A percentile compares a stretch with the other conserved stretches of the same genome.
Conservation (phyloP, 2,797 vertebrate genomes). For the Schizothorax lantsangensis region DNA sequence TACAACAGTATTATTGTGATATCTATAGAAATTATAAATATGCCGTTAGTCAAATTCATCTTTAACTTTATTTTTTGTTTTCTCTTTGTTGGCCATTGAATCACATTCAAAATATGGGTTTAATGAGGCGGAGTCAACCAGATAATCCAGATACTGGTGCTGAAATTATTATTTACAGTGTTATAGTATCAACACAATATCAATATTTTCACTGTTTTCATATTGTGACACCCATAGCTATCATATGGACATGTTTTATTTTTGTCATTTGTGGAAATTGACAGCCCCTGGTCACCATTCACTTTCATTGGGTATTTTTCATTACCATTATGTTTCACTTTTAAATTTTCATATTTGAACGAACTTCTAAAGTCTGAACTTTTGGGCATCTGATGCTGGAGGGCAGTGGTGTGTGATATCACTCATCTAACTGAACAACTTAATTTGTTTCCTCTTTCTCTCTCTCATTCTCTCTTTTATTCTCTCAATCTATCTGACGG, state of each 20-base stretch:
- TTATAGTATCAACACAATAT: background rate
- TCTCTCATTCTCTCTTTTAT: slow-evolving; percentile 4
- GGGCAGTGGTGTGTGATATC: slow-evolving; percentile 23
- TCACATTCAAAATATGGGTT: background rate
- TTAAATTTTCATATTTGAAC: background rate
- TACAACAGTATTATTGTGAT: background rate
- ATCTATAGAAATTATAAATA: background rate
- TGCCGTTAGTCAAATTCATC: background rate
- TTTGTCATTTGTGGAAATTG: background rate
- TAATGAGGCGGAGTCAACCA: background rate
- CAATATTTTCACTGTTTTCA: background rate
- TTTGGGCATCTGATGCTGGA: background rate
- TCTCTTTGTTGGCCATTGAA: background rate
- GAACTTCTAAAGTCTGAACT: background rate
- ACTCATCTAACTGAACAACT: slow-evolving; percentile 32
- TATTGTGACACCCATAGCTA: background rate
- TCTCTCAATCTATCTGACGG: background rate
- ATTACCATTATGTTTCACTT: background rate
- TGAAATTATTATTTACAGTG: background rate
- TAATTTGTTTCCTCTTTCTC: background rate
- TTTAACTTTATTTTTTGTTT: background rate
- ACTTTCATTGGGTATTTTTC: background rate
- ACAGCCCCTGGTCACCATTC: background rate
- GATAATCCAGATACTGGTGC: background rate
- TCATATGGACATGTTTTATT: background rate